Evolutionary conservation across 2,888 invertebrate species (phyloP).

Genomic region (Lasioglossum villosulum): DNA sequence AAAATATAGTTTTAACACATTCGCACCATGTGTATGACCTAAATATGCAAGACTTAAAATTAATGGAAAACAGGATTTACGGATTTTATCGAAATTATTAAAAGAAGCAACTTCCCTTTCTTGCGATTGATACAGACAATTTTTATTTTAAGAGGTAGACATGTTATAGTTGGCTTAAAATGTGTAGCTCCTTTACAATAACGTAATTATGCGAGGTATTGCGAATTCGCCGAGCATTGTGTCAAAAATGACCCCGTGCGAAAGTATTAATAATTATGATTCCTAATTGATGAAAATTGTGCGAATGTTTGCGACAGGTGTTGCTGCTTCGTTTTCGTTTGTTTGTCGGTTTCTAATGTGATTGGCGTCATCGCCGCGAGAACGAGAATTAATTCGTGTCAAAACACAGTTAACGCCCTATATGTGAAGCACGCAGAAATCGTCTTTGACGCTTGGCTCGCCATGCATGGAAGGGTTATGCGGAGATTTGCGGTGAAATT

Average conservation of each 20-base stretch:
- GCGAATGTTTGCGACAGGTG: neutral
- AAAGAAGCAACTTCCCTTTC: neutral
- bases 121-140: neutral
- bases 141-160: neutral
- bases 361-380: constrained; percentile 39
- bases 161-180: neutral
- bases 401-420: constrained; percentile 81
- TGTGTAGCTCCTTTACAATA: neutral
- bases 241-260: neutral
- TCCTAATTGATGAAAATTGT: neutral
- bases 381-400: constrained; percentile 72
- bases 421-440: constrained; percentile 82
- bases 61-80: no score
- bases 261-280: neutral
- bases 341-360: constrained; percentile 37
- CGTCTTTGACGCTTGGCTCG: constrained; percentile 77
- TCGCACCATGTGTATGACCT: no score
- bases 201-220: neutral
- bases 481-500: constrained; percentile 76
- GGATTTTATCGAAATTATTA: neutral
- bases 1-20: neutral
- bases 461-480: constrained; percentile 74
- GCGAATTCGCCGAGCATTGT: neutral
- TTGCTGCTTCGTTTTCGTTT: neutral
- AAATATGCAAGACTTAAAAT: no score